phyloP scores from a whole-genome alignment of 2,888 invertebrate genomes.

The Drosophila subquinaria region DNA sequence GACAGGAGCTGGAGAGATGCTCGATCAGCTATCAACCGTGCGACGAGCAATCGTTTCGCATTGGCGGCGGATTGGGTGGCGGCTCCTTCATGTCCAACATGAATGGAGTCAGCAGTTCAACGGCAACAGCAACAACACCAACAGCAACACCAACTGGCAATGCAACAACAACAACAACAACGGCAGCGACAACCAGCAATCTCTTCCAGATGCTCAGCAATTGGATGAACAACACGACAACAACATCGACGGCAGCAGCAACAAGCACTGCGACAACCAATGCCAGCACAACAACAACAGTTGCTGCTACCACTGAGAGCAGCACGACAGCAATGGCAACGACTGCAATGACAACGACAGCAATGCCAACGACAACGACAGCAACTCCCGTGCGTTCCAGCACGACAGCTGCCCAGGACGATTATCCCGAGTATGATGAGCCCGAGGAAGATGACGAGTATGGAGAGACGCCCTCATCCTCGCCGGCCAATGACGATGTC shows the following conservation, averaged over 20 bases:
- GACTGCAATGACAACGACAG: constrained; percentile 19
- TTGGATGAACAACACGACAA: constrained; percentile 29
- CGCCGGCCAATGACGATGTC: constrained; percentile 81
- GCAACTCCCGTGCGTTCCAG: constrained; percentile 52
- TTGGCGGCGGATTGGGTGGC: constrained; percentile 86
- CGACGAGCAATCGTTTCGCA: constrained; percentile 91
- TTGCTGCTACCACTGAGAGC: constrained; percentile 4
- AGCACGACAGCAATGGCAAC: constrained; percentile 28
- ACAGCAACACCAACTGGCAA: not conserved
- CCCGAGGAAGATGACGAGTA: not conserved
- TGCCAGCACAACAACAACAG: constrained; percentile 9
- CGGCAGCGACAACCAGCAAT: constrained; percentile 11
- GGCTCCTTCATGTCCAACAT: constrained; percentile 27
- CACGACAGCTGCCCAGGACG: constrained; percentile 23
- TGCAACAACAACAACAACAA: not conserved
- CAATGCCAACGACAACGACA: constrained; percentile 50
- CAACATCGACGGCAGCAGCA: constrained; percentile 16
- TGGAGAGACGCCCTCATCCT: constrained; percentile 34
- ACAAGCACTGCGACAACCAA: constrained; percentile 2
- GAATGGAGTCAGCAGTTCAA: not conserved
- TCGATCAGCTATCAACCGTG: constrained; percentile 92
- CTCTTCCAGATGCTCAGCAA: constrained; percentile 38
- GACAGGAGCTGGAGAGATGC: constrained; percentile 90
- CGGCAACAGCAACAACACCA: not conserved
- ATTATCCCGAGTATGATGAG: constrained; percentile 7